phyloP scores from a whole-genome alignment of 2,888 invertebrate species.

The Drosophila merina region DNA sequence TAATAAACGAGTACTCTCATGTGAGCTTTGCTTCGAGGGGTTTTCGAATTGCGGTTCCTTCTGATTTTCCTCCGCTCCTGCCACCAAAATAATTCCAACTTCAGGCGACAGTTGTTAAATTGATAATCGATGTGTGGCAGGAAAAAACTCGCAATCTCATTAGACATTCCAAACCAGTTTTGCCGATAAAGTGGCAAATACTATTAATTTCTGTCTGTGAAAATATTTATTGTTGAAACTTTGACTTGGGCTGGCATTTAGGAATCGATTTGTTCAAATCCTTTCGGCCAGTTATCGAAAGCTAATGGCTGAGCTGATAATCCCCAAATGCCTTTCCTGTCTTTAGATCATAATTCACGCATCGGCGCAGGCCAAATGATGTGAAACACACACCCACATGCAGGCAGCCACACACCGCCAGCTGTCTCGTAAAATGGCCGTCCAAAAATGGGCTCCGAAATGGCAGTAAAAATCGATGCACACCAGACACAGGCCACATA shows the following conservation, averaged over 20 bases:
- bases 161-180: slow-evolving; percentile 3
- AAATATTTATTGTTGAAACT: slow-evolving; percentile 13
- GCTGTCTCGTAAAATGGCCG: slow-evolving; percentile 62
- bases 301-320: slow-evolving; percentile 69
- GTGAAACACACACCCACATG: slow-evolving; percentile 45
- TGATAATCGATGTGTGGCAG: slow-evolving; percentile 28
- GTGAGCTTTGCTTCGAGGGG: slow-evolving; percentile 10
- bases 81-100: slow-evolving; percentile 4
- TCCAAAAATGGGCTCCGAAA: slow-evolving; percentile 63
- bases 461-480: slow-evolving; percentile 70
- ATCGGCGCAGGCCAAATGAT: slow-evolving; percentile 65
- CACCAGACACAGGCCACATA: slow-evolving; percentile 34
- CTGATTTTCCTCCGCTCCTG: slow-evolving; percentile 3
- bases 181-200: neutral
- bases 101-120: slow-evolving; percentile 14
- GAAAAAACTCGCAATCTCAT: slow-evolving; percentile 10
- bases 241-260: slow-evolving; percentile 12
- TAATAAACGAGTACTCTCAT: slow-evolving; percentile 39
- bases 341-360: slow-evolving; percentile 47
- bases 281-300: slow-evolving; percentile 46
- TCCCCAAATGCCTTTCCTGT: slow-evolving; percentile 30
- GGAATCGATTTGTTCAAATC: slow-evolving; percentile 33
- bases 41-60: slow-evolving; percentile 1
- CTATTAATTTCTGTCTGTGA: neutral
- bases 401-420: slow-evolving; percentile 37